Base-by-base conservation (phyloP, 2,888 invertebrate species). In the Fissipunctia ypsillon region DNA sequence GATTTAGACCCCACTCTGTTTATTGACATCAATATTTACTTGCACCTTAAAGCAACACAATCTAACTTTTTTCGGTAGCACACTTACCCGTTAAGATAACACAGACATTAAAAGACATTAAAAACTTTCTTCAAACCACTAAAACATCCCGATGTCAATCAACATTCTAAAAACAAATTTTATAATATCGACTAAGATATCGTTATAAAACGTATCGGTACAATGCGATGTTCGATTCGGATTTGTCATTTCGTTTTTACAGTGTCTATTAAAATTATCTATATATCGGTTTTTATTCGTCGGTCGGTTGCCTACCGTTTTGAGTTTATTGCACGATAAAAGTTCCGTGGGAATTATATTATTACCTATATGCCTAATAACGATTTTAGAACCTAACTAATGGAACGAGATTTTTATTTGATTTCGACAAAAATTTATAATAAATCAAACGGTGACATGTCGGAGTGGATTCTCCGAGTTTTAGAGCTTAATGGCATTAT, bases 191-290 rank as follows among this genome's bases (percentile, higher is more conserved):
- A 87, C 87, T 85, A 88, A 89, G 89, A 90, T 87, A 88, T 86
- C 87, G 83, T 84, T 88, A 83, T 89, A 89, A 90, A 91, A 86
- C 79, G 81, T 86, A 80, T 80, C 81, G 88, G 88, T 87, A 78
- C 87, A 86, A 89, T 79, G 78, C 67, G 50, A 73, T 81, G 78
- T 84, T 81, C 65, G 73, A 84, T 76, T 80, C 73, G 88, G 82
- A 90, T 89, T 90, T 90, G 92, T 91, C 91, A 89, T 91, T 91
- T 87, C 83, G 59, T 78, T 86, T 93, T 93, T 92, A 93, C 90
- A 90, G 90, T 90, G 89, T 87, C 91, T 91, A 92, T 93, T 90
- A 93, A 92, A 80, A 87, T 93, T 92, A 94, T 94, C 93, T 93
- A 90, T 92, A 92, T 91, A 92, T 88, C 85, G 80, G 89, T 90